Evolutionary conservation across 2,797 vertebrate genomes (phyloP), one percentile per base, ranked within the genome.

Genomic region (Hypotaenidia okinawae): DNA sequence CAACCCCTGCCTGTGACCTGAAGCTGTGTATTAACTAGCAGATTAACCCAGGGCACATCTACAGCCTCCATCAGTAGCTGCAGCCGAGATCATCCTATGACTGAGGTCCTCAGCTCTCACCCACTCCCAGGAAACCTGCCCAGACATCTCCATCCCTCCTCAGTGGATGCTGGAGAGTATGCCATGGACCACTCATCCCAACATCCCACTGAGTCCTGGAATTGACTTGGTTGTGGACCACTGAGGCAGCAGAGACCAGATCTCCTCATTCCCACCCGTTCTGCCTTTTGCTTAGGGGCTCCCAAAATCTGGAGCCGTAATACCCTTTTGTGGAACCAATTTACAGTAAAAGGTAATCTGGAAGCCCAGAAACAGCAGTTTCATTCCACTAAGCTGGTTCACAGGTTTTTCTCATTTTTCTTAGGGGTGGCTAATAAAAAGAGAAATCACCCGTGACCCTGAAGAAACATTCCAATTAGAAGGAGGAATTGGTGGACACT

Each of bases 21-120:
- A 43, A 1, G 5, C 32, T 85, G 59, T 0, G 0, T 35, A 37
- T 67, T 39, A 45, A 30, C n/a, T 81, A 19, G 52, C 63, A 32
- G 66, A 77, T 64, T 77, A 59, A 69, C 11, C 45, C 43, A 28
- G 33, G 68, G 8, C 45, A 39, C 21, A 70, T 16, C 63, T 64
- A 64, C 37, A 54, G 58, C 64, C 6, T 19, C 57, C 68, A 84
- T n/a, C 13, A 27, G 73, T 13, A 59, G 62, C 45, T 61, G 24
- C 6, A 85, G 11, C 45, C 47, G 52, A 75, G 39, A 64, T 30
- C 33, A 35, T 30, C 55, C 21, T 11, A 35, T 0, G 1, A 32
- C 62, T 43, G 72, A 89, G 35, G 25, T 30, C 52, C 32, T 54
- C 2, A 4, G 30, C 66, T 88, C 39, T 22, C 55, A 64, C 14